Base-by-base conservation (phyloP, 2,797 vertebrate species). In the Poecilia gillii region DNA sequence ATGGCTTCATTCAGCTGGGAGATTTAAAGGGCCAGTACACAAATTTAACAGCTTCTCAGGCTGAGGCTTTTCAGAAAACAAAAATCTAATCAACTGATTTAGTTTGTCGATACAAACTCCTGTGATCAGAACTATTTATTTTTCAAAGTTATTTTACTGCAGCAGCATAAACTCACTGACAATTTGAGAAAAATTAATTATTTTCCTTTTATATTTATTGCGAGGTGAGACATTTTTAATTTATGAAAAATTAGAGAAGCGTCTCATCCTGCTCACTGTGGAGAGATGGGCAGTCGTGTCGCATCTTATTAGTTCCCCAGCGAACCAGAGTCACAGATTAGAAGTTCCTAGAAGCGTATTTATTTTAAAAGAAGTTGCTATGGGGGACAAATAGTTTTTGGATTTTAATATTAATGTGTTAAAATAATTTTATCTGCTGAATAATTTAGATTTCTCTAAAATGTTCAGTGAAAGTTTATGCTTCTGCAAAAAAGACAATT, bases 1-100 rank as follows among this genome's bases (percentile, higher is more conserved):
- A 83, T 87, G 88, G 85, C 87, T 85, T 85, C 13, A 76, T 77
- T n/a, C 12, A 2, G 31, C 39, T 2, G 51, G 0, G 55, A 41
- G 47, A 5, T 76, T 83, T 73, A 72, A 88, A 84, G 73, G 77
- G 51, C 31, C 81, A 81, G 82, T 83, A 72, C 72, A 59, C 46
- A 75, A 66, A 84, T 39, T 8, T 2, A 28, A 73, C n/a, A n/a
- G 14, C 11, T n/a, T 33, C 0, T 57, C 16, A 5, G 33, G 11
- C 20, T 20, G 36, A 14, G 9, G 62, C 39, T 3, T 25, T 70
- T 62, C 31, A 62, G 59, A 62, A 33, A 70, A 68, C 20, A 68
- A 36, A 39, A 68, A 68, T 68, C 16, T 9, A 3, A 49, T 5
- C 13, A 28, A 31, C 13, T 16, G 55, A 36, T 64, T 33, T 66